Base-by-base conservation (phyloP, 2,888 invertebrate species). In the Agrotis exclamationis region DNA sequence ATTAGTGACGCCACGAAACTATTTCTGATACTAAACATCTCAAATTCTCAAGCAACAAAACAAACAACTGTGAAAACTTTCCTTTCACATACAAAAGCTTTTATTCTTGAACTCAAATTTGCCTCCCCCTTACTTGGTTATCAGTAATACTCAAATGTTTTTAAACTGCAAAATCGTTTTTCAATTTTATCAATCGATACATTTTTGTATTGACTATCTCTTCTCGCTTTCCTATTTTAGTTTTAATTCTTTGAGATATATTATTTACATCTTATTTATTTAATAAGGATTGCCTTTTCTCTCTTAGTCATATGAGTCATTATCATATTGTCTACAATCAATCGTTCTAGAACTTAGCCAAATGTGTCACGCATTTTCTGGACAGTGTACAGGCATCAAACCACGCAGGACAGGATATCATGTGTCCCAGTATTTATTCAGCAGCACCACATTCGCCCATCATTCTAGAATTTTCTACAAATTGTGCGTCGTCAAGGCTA, bases 401-500 rank as follows among this genome's bases (percentile, higher is more conserved):
- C 0, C 28, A 2, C 28, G 18, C 54, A 9, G 5, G n/a, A n/a
- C 28, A 5, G 11, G n/a, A 54, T 16, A 51, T 53, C 16, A 53
- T n/a, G 5, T 54, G 11, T 54, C 5, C 18, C 18, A 54, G 11
- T 54, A 28, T 28, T 54, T 28, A 16, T 0, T 18, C 9, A 11
- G 54, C 18, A 54, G 28, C 18, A 18, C 24, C 28, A 54, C 18
- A n/a, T 28, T 11, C 9, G 18, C 18, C 18, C 11, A n/a, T n/a
- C 18, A 28, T 1, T 0, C 28, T 54, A 54, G 28, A 54, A 54
- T 11, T n/a, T 54, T 28, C 54, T 54, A 28, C 13, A 54, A 54
- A 54, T 54, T 28, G 28, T 54, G 33, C 33, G 33, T 56, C 74
- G 59, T 65, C 80, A 80, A 78, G 70, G 66, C 82, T 81, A 79